A percentile compares a stretch with the other conserved stretches of the same genome.
Evolutionary conservation across 2,888 invertebrate genomes (phyloP).

Genomic region (Tanypteryx hageni): DNA sequence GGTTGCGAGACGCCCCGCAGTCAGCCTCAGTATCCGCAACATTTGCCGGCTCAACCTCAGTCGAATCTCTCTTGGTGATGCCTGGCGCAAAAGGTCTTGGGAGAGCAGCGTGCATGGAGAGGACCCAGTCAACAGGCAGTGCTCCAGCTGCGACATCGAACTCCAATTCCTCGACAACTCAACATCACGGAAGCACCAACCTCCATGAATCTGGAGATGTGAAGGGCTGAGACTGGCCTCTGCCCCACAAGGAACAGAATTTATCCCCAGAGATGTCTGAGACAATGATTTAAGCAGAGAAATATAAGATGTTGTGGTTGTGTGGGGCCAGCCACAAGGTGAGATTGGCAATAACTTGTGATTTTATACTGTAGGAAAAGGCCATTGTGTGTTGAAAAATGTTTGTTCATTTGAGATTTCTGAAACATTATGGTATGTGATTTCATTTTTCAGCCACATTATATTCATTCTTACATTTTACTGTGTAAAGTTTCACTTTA

Average conservation of each 20-base stretch:
- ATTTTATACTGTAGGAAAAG: not conserved
- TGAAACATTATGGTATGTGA: no score
- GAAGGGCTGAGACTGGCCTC: slow-evolving; percentile 56
- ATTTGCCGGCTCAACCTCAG: slow-evolving; percentile 59
- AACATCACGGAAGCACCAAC: slow-evolving; percentile 49
- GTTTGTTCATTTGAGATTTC: no score
- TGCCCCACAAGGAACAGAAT: slow-evolving; percentile 45
- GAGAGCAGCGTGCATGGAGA: slow-evolving; percentile 62
- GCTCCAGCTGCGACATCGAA: slow-evolving; percentile 62
- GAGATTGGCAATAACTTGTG: not conserved
- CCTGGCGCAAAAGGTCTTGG: slow-evolving; percentile 52
- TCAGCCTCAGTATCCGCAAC: slow-evolving; percentile 59
- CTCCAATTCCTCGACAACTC: slow-evolving; percentile 54
- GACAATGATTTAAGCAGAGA: slow-evolving; percentile 52
- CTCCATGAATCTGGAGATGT: slow-evolving; percentile 55
- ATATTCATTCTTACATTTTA: no score
- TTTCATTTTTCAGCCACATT: no score
- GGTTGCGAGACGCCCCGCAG: slow-evolving; percentile 53
- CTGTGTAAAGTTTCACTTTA: no score
- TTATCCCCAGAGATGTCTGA: slow-evolving; percentile 35
- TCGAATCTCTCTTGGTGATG: slow-evolving; percentile 60
- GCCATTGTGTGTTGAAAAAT: no score
- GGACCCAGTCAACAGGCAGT: slow-evolving; percentile 60
- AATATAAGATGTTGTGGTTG: not conserved
- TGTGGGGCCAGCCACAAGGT: slow-evolving; percentile 49